Conservation (phyloP, 2,797 vertebrate species). For the Sebastes wilsoni region DNA sequence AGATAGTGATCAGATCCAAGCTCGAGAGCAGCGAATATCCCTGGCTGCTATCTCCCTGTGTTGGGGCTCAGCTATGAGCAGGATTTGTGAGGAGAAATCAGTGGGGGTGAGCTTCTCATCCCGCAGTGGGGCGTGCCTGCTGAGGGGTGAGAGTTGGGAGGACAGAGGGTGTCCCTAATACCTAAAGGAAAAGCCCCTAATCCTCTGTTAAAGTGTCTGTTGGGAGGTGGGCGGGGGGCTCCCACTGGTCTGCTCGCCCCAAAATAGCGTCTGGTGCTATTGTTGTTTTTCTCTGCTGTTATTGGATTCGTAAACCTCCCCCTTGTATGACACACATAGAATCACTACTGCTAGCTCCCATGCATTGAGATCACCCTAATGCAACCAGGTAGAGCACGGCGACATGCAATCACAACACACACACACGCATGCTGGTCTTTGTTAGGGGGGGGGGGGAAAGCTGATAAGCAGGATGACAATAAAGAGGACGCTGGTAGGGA, state of each 20-base stretch:
- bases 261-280: constrained; percentile 60
- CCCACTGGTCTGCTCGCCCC: neutral
- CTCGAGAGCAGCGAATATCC: neutral
- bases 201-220: constrained; percentile 67
- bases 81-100: constrained; percentile 34
- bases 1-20: constrained; percentile 46
- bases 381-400: constrained; percentile 32
- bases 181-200: constrained; percentile 72
- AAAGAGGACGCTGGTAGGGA: constrained; percentile 65
- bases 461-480: constrained; percentile 77
- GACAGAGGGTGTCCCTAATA: constrained; percentile 75
- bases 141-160: constrained; percentile 54
- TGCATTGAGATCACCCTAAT: neutral
- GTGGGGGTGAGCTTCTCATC: constrained; percentile 42
- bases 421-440: constrained; percentile 45
- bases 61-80: constrained; percentile 24
- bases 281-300: constrained; percentile 48
- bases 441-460: constrained; percentile 48
- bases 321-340: neutral
- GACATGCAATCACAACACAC: neutral
- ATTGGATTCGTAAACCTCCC: neutral
- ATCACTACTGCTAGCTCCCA: neutral
- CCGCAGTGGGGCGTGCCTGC: constrained; percentile 28
- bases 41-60: constrained; percentile 16
- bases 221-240: neutral